Conservation (phyloP, 2,113 vertebrate genomes). For the Campylorhamphus procurvoides region DNA sequence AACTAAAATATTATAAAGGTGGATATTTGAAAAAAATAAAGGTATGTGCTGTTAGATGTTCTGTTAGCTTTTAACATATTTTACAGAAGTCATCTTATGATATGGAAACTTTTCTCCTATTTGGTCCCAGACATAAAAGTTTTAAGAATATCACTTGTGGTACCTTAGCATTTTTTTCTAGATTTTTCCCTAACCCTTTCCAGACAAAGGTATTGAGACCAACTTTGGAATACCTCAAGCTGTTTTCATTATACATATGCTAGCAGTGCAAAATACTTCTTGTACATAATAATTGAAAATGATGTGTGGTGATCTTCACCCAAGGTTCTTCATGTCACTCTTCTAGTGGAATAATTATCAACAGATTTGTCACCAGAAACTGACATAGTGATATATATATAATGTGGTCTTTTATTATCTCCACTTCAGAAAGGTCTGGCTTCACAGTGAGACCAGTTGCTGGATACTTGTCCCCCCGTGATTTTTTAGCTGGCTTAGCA, state of each 20-base stretch:
- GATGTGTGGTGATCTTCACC: background rate
- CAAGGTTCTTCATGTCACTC: background rate
- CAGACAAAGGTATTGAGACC: background rate
- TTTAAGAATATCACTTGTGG: background rate
- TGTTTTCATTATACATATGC: background rate
- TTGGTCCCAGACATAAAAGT: background rate
- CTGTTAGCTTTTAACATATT: background rate
- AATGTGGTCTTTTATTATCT: conserved; percentile 7
- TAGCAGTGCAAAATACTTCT: background rate
- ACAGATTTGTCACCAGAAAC: background rate
- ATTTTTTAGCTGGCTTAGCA: conserved; percentile 94
- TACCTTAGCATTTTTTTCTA: background rate
- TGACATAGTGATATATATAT: background rate
- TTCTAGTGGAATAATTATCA: background rate
- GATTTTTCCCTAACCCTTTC: background rate
- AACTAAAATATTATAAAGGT: background rate
- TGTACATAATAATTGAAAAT: background rate
- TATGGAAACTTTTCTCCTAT: background rate
- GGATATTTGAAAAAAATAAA: background rate
- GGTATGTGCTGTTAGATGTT: background rate
- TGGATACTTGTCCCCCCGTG: conserved; percentile 93
- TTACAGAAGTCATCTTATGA: background rate
- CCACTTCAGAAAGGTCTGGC: conserved; percentile 88
- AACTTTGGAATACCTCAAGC: background rate
- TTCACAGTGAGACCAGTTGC: conserved; percentile 95